phyloP scores from a whole-genome alignment of 2,113 vertebrate species.

The Ancistrus triradiatus region DNA sequence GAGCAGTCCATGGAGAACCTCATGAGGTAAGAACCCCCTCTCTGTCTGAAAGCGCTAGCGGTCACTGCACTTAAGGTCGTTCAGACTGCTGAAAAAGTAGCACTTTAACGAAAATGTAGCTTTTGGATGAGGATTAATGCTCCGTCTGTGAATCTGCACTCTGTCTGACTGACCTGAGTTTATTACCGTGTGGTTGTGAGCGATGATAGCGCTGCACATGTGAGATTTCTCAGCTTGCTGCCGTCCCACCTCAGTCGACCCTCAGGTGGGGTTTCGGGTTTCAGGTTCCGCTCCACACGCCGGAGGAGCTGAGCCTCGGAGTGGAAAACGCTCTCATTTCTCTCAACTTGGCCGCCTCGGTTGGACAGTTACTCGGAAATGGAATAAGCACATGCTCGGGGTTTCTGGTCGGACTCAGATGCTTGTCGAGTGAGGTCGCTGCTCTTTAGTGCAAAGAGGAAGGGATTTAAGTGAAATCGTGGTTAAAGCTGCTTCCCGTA shows the following conservation, averaged over 20 bases:
- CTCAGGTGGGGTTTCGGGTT: constrained; percentile 27
- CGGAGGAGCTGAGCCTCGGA: not conserved
- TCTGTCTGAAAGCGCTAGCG: too few relatives aligned
- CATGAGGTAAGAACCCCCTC: constrained; percentile 93
- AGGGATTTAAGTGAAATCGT: constrained; percentile 16
- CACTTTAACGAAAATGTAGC: too few relatives aligned
- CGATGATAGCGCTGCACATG: too few relatives aligned
- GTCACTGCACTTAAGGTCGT: too few relatives aligned
- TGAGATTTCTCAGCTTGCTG: too few relatives aligned
- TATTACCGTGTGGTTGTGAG: too few relatives aligned
- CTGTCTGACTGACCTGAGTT: too few relatives aligned
- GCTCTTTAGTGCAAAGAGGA: constrained; percentile 14
- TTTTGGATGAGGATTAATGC: too few relatives aligned
- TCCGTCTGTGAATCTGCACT: too few relatives aligned
- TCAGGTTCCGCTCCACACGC: not conserved
- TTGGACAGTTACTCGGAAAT: constrained; percentile 44
- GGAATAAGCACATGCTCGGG: constrained; percentile 39
- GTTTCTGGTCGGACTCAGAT: constrained; percentile 42
- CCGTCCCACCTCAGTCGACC: constrained; percentile 24
- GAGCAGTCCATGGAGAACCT: constrained; percentile 94
- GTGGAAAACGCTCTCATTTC: constrained; percentile 43
- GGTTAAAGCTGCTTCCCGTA: not conserved
- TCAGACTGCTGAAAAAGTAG: too few relatives aligned
- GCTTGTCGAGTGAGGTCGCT: constrained; percentile 35
- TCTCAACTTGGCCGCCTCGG: constrained; percentile 42